Base-by-base conservation (phyloP, 2,797 vertebrate species). In the Tenualosa thibaudeaui region DNA sequence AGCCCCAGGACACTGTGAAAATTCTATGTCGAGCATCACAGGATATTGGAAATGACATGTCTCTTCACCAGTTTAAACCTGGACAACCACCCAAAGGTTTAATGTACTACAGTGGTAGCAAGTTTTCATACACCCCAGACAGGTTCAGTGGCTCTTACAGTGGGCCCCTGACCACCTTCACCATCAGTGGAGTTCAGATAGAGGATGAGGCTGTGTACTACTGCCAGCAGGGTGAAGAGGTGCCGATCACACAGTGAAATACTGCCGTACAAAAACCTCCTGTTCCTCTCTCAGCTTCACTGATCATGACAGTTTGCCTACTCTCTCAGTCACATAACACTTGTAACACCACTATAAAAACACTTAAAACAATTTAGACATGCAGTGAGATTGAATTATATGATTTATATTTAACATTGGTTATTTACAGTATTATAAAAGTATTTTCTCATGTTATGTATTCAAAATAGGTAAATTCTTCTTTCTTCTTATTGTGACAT, bases 31-130 rank as follows among this genome's bases (percentile, higher is more conserved):
- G 22, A 85, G 81, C 56, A 4, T 85, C 84, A 62, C 78, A 37
- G 24, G 75, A 50, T 26, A 82, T 85, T 26, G 13, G 40, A 17
- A 5, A 75, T 82, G 60, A 75, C 40, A 71, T 85, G 84, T 24
- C 54, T 19, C 81, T 85, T 54, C 37, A 85, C 46, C 85, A 89
- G 68, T 26, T 89, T 62, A 91, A 88, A 75, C 9, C 49, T 82
- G 87, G 83, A 65, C 43, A 87, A 37, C 0, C 31, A 9, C 75
- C 86, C 10, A 84, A 84, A 26, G 40, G 5, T 9, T 51, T 89
- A 0, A 85, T 86, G 4, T 50, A 81, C 81, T 0, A 5, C 19
- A 24, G 56, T 46, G 71, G 1, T 1, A 0, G 13, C 1, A 71
- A 26, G 43, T 12, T 3, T 19, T 58, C 83, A 7, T 31, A 51